Conservation (phyloP, 1,140 invertebrate species). For the Cephus cinctus region DNA sequence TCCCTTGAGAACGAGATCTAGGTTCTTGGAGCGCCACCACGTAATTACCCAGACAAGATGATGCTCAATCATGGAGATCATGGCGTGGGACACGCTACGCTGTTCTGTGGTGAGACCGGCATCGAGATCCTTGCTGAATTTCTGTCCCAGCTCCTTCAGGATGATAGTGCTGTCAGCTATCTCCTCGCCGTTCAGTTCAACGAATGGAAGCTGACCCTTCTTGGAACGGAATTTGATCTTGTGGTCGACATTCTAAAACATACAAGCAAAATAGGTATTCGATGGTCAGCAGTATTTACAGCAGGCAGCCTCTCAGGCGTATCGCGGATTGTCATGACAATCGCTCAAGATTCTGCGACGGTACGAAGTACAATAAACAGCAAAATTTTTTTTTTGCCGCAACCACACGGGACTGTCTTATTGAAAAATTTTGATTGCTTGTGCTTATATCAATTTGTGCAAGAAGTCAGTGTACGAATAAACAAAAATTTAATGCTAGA, state of each 20-base stretch:
- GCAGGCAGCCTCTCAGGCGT: no score
- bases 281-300: background rate
- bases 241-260: slow-evolving; percentile 88
- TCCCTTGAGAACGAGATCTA: slow-evolving; percentile 80
- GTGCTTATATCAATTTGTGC: no score
- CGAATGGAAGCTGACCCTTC: slow-evolving; percentile 89
- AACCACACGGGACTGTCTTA: no score
- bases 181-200: slow-evolving; percentile 92
- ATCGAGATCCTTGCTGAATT: slow-evolving; percentile 83
- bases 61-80: slow-evolving; percentile 93
- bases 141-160: slow-evolving; percentile 79
- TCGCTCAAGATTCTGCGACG: no score
- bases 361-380: no score
- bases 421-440: no score
- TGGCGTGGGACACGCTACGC: slow-evolving; percentile 85
- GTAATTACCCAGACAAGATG: slow-evolving; percentile 86
- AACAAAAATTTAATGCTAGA: no score
- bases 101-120: slow-evolving; percentile 77
- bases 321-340: no score
- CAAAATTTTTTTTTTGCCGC: no score
- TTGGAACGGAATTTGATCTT: slow-evolving; percentile 91
- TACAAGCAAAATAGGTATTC: slow-evolving; percentile 23
- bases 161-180: slow-evolving; percentile 88
- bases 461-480: no score
- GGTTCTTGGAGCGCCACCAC: slow-evolving; percentile 86